Evolutionary conservation across 2,113 vertebrate species (phyloP).

Genomic region (Crotalus tigris): DNA sequence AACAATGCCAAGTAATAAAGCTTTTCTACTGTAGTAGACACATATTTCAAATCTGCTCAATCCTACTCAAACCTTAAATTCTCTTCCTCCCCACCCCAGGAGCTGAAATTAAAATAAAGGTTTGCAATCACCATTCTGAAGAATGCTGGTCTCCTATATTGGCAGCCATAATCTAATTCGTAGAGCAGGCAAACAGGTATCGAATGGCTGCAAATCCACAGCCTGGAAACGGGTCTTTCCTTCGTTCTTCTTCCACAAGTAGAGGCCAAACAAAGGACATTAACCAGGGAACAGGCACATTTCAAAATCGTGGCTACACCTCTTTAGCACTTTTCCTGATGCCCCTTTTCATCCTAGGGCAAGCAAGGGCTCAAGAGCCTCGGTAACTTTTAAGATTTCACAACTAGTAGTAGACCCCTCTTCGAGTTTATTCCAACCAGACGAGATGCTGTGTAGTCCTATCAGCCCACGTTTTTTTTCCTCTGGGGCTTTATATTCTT

Average conservation of each 20-base stretch:
- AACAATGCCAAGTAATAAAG: not conserved
- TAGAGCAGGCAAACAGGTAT: no score
- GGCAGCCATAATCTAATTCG: constrained; percentile 53
- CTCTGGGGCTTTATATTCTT: not conserved
- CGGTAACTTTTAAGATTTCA: not conserved
- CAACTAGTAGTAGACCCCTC: no score
- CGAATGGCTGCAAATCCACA: not conserved
- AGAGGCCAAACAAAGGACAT: constrained; percentile 12
- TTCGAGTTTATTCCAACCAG: not conserved
- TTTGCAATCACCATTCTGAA: constrained; percentile 59
- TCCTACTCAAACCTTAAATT: not conserved
- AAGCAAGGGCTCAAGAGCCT: not conserved
- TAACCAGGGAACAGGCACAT: not conserved
- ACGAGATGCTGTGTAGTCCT: not conserved
- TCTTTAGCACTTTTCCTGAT: not conserved
- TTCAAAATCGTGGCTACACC: not conserved
- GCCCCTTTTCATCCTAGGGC: not conserved
- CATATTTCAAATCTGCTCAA: not conserved
- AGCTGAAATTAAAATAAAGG: not conserved
- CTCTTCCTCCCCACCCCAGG: not conserved
- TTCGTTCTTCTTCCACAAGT: not conserved
- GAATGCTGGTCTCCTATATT: constrained; percentile 65
- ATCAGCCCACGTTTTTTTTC: not conserved
- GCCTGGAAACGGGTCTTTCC: not conserved
- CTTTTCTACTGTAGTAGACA: not conserved